Conservation (phyloP, 2,113 vertebrate genomes). For the Sphyrna mokarran region DNA sequence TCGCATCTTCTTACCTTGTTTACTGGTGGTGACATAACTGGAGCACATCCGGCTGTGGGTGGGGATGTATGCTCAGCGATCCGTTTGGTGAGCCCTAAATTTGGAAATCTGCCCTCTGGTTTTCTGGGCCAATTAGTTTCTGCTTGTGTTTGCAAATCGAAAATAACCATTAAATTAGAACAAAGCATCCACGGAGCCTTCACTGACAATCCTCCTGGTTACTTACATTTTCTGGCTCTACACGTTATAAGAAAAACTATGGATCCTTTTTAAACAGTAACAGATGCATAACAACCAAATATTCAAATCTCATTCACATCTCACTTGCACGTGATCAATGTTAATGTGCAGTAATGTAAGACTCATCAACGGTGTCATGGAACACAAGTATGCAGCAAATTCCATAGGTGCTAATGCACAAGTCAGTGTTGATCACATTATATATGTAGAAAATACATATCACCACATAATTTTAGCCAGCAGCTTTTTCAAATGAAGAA, state of each 20-base stretch:
- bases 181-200: neutral
- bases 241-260: neutral
- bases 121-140: neutral
- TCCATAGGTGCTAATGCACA: neutral
- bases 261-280: neutral
- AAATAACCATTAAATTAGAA: slow-evolving; percentile 8
- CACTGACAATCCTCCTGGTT: neutral
- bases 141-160: slow-evolving; percentile 8
- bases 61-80: neutral
- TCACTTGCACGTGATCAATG: neutral
- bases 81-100: slow-evolving; percentile 20
- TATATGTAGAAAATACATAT: neutral
- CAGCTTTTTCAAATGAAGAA: neutral
- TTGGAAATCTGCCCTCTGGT: slow-evolving; percentile 4
- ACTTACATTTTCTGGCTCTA: neutral
- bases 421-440: neutral
- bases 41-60: slow-evolving; percentile 7
- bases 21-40: slow-evolving; percentile 12
- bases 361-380: neutral
- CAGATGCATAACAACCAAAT: neutral
- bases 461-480: neutral
- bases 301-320: neutral
- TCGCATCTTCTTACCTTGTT: neutral
- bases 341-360: neutral
- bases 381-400: neutral